Evolutionary conservation across 2,113 vertebrate genomes (phyloP).

Genomic region (Neolamprologus sp.): DNA sequence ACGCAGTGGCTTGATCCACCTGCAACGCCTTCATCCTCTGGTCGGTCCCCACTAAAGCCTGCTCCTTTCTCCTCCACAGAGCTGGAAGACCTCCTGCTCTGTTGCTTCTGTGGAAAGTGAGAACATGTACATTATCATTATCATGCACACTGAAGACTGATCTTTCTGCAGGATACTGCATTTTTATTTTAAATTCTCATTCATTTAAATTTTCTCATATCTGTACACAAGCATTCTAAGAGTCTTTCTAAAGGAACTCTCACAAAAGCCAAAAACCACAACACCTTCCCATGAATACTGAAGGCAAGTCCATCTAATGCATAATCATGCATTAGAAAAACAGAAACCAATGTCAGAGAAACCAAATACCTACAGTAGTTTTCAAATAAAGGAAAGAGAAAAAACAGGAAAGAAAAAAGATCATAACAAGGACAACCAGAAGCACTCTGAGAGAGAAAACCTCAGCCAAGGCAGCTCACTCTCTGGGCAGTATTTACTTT

Average conservation of each 20-base stretch:
- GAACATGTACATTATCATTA: not conserved
- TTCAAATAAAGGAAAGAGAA: not conserved
- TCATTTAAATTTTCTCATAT: not conserved
- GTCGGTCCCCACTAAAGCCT: conserved; percentile 19
- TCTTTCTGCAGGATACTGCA: not conserved
- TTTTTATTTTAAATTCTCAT: not conserved
- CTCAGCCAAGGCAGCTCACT: not conserved
- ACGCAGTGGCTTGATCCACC: conserved; percentile 27
- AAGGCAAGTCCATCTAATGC: not conserved
- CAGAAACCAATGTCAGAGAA: not conserved
- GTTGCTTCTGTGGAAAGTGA: conserved; percentile 68
- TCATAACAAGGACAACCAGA: not conserved
- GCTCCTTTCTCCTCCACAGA: conserved; percentile 65
- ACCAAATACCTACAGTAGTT: not conserved
- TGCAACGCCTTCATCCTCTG: conserved; percentile 43
- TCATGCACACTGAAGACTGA: not conserved
- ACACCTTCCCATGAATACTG: not conserved
- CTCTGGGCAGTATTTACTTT: not conserved
- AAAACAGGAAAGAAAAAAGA: not conserved
- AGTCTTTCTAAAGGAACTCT: not conserved
- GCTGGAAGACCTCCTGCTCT: conserved; percentile 55
- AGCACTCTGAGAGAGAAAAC: not conserved
- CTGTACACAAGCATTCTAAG: not conserved
- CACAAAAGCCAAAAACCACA: not conserved
- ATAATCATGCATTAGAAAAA: not conserved